phyloP scores from a whole-genome alignment of 2,797 vertebrate species.

The Microhierax caerulescens region DNA sequence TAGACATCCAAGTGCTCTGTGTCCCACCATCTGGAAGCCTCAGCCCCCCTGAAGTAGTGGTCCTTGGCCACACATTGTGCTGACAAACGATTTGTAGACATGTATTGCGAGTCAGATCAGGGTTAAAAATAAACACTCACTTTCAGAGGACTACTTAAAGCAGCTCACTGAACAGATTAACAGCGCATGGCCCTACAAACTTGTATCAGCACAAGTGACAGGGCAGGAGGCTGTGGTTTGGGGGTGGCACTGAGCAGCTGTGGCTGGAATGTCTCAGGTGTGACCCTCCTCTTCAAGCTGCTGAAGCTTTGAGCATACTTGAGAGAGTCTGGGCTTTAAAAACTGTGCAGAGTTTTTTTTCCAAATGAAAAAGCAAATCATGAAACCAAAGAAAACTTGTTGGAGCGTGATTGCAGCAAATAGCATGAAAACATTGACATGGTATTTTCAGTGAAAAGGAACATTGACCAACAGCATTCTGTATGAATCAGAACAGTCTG shows the following conservation, averaged over 20 bases:
- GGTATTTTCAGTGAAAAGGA: not conserved
- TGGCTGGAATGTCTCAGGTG: not conserved
- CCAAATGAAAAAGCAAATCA: not conserved
- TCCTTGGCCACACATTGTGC: not conserved
- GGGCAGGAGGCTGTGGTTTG: not conserved
- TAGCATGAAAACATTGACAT: not conserved
- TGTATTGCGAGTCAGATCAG: not conserved
- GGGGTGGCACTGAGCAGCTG: not conserved
- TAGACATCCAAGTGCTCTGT: not conserved
- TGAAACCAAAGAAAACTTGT: not conserved
- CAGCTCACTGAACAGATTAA: slow-evolving; percentile 22
- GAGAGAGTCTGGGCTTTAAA: not conserved
- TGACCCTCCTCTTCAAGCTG: not conserved
- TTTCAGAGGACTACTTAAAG: slow-evolving; percentile 17
- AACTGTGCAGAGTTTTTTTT: not conserved
- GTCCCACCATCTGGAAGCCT: not conserved
- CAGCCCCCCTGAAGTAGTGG: not conserved
- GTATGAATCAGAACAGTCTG: not conserved
- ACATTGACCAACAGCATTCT: not conserved
- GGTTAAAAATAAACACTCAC: slow-evolving; percentile 33
- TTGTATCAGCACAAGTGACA: slow-evolving; percentile 17
- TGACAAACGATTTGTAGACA: slow-evolving; percentile 18
- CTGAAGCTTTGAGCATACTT: not conserved
- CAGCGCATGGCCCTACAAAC: not conserved
- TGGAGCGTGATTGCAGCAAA: not conserved